Evolutionary conservation across 1,140 invertebrate species (phyloP).

Genomic region (Oryctes rhinoceros): DNA sequence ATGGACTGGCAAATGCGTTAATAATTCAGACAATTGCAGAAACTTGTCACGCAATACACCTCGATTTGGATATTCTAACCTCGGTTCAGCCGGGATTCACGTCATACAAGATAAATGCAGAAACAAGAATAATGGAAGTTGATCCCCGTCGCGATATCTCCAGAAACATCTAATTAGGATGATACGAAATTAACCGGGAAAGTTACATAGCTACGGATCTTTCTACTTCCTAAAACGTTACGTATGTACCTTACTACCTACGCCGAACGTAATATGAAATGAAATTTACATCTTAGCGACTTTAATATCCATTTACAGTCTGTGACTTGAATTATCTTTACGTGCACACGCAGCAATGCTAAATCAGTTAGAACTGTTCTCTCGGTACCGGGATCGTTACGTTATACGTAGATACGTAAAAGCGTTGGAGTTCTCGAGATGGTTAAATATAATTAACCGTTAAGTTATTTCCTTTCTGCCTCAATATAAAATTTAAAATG

Average conservation of each 20-base stretch:
- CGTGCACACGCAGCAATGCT: background rate
- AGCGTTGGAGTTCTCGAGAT: too few relatives aligned
- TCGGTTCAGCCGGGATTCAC: background rate
- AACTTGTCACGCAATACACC: conserved; percentile 24
- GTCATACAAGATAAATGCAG: conserved; percentile 21
- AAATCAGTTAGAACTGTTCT: too few relatives aligned
- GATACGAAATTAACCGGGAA: conserved; percentile 26
- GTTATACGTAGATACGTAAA: too few relatives aligned
- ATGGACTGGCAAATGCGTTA: conserved; percentile 22
- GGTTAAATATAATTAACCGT: too few relatives aligned
- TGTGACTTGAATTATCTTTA: conserved; percentile 10
- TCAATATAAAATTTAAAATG: too few relatives aligned
- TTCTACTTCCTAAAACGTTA: conserved; percentile 1
- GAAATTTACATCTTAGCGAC: conserved; percentile 12
- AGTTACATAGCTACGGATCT: conserved; percentile 27
- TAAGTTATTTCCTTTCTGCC: too few relatives aligned
- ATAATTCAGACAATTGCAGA: conserved; percentile 34
- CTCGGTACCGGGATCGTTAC: too few relatives aligned
- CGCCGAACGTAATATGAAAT: background rate
- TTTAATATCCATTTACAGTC: conserved; percentile 6
- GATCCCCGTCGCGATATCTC: conserved; percentile 7
- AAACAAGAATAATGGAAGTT: conserved; percentile 15
- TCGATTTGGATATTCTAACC: conserved; percentile 25
- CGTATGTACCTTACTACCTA: background rate
- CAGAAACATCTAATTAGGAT: conserved; percentile 33